Conservation (phyloP, 1,140 invertebrate genomes). For the Aphelinus certus region DNA sequence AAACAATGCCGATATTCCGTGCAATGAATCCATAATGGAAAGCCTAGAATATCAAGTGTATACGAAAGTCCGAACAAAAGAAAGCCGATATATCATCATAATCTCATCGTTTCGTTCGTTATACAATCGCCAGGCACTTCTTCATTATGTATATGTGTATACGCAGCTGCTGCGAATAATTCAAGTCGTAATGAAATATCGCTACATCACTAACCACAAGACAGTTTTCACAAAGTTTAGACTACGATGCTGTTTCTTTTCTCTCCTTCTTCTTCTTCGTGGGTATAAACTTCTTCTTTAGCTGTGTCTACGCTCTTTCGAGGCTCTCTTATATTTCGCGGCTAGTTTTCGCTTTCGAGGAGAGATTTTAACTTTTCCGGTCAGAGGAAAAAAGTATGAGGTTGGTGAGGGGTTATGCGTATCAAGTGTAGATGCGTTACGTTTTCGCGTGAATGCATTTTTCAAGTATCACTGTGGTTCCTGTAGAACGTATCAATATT, state of each 20-base stretch:
- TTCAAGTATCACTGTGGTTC: too few relatives aligned
- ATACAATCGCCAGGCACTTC: background rate
- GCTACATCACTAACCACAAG: slow-evolving; percentile 18
- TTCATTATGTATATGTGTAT: background rate
- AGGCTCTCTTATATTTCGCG: background rate
- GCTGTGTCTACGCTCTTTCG: background rate
- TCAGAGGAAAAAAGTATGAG: too few relatives aligned
- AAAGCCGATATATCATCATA: slow-evolving; percentile 19
- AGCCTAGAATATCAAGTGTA: background rate
- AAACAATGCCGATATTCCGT: background rate
- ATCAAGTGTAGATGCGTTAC: too few relatives aligned
- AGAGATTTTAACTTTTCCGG: too few relatives aligned
- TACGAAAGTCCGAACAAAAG: background rate
- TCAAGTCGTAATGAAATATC: slow-evolving; percentile 33
- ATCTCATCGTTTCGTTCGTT: slow-evolving; percentile 12
- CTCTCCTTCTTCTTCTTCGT: background rate
- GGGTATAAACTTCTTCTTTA: background rate
- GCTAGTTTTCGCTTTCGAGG: background rate
- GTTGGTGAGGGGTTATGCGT: too few relatives aligned
- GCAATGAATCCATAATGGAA: background rate
- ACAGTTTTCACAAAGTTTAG: slow-evolving; percentile 16
- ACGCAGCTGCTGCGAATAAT: slow-evolving; percentile 11
- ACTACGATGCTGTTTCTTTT: slow-evolving; percentile 5
- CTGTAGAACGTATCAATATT: too few relatives aligned
- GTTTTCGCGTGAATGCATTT: too few relatives aligned